These are phyloP conservation scores for Tinamus major DNA, from an alignment of 2,797 vertebrate genomes.

Conservation along the genomic window DNA sequence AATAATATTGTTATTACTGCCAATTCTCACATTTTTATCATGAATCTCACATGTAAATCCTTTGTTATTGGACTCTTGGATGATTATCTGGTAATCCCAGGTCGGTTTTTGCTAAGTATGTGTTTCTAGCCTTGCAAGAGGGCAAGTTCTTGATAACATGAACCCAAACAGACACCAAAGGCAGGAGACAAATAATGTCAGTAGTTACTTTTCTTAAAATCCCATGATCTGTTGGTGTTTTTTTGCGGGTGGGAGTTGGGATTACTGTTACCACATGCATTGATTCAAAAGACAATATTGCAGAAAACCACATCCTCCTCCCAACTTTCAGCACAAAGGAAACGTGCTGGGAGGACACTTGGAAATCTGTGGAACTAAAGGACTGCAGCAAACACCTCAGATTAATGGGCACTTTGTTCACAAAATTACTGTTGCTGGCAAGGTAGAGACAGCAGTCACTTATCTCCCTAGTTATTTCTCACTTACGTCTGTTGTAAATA, in stretches of 20 bases:
- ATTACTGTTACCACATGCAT: background rate
- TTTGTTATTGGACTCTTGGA: background rate
- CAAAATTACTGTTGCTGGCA: background rate
- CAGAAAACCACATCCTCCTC: background rate
- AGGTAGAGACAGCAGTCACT: background rate
- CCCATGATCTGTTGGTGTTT: background rate
- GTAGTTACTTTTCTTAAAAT: background rate
- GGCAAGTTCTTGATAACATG: background rate
- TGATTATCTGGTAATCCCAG: background rate
- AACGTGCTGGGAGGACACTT: background rate
- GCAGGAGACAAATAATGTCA: background rate
- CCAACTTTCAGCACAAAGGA: background rate
- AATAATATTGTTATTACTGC: background rate
- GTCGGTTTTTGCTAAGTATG: background rate
- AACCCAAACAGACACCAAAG: background rate
- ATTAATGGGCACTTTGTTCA: background rate
- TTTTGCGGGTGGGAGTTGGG: background rate
- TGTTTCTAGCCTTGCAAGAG: background rate
- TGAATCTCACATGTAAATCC: background rate
- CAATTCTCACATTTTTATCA: background rate
- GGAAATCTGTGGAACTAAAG: background rate
- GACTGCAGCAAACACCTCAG: background rate
- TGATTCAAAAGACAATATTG: background rate
- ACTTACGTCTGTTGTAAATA: background rate
- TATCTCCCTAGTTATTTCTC: background rate